A percentile compares a stretch with the other conserved stretches of the same genome.
These are phyloP conservation scores for Pachyramphus minor DNA, from an alignment of 2,113 vertebrate species.

Conservation along the genomic window DNA sequence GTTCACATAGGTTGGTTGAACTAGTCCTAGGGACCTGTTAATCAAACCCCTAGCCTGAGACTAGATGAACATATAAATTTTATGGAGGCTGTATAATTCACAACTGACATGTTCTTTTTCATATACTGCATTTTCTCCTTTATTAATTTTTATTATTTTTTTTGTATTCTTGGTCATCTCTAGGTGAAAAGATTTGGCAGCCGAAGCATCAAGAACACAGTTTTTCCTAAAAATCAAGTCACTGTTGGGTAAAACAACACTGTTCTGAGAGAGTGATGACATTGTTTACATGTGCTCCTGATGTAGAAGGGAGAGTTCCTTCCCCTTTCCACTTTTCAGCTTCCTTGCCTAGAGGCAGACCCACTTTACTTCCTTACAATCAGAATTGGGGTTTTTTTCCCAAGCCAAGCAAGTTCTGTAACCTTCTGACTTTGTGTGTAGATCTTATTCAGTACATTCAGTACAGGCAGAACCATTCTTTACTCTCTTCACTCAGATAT, in stretches of 20 bases:
- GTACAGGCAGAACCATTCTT: background rate
- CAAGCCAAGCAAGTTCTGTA: background rate
- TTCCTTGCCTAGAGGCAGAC: background rate
- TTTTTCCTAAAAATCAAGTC: background rate
- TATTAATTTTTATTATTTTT: background rate
- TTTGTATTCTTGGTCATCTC: background rate
- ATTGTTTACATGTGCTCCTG: background rate
- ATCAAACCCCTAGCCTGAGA: background rate
- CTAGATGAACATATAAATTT: background rate
- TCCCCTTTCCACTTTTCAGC: background rate
- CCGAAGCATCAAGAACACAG: fast-evolving
- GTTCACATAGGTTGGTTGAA: background rate
- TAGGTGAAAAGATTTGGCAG: background rate
- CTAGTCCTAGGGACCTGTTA: background rate
- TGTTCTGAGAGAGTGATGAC: background rate
- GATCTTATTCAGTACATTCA: background rate
- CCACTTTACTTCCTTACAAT: background rate
- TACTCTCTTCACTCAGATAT: background rate
- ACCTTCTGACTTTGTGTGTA: background rate
- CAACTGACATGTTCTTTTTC: background rate
- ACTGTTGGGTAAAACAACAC: background rate
- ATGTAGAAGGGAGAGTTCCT: background rate
- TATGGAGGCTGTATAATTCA: background rate
- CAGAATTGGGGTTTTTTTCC: background rate
- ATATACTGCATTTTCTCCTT: background rate